Evolutionary conservation across 2,113 vertebrate genomes (phyloP).

Genomic region (Leptocoma aspasia): DNA sequence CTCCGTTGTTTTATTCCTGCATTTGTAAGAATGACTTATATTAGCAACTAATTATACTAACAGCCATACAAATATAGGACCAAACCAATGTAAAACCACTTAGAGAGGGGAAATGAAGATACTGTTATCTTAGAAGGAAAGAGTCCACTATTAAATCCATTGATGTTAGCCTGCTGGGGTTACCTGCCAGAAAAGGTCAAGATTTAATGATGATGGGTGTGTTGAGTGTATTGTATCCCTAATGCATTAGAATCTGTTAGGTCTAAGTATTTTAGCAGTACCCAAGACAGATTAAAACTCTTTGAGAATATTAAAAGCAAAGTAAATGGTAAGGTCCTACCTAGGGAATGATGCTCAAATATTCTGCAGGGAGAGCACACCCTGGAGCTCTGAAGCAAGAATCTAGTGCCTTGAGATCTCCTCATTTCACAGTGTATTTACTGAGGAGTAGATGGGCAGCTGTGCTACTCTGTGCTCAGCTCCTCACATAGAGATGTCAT

Average conservation of each 20-base stretch:
- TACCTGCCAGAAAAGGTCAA: conserved; percentile 53
- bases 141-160: conserved; percentile 31
- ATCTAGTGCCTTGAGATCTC: not conserved
- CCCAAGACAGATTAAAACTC: not conserved
- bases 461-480: not conserved
- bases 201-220: conserved; percentile 32
- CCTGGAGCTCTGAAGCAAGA: not conserved
- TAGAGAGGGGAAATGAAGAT: conserved; percentile 53
- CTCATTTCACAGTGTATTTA: not conserved
- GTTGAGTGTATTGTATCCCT: not conserved
- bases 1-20: not conserved
- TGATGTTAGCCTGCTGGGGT: conserved; percentile 50
- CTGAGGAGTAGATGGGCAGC: not conserved
- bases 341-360: not conserved
- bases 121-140: conserved; percentile 44
- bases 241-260: not conserved
- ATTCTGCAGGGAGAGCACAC: not conserved
- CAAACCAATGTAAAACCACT: conserved; percentile 42
- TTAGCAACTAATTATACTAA: conserved; percentile 62
- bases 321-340: not conserved
- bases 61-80: conserved; percentile 24
- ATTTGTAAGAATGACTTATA: conserved; percentile 45
- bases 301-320: not conserved
- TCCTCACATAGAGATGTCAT: not conserved
- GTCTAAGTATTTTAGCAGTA: not conserved